Evolutionary conservation across 2,797 vertebrate genomes (phyloP), one percentile per base, ranked within the genome.

Genomic region (Rachycentron canadum): DNA sequence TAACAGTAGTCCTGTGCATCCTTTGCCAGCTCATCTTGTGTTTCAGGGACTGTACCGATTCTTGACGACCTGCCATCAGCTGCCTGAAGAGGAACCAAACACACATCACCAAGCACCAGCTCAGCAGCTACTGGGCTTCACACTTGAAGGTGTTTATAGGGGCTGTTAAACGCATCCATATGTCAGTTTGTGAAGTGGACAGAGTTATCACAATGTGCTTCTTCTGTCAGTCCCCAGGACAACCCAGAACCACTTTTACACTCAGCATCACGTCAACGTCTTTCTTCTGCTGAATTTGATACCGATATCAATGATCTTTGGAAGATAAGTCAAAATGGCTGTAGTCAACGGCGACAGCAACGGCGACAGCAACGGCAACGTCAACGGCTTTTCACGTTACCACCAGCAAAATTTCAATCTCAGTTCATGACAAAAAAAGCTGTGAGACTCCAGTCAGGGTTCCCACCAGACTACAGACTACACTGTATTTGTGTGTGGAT

Each of bases 71-170:
- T 30, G 80, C 55, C 65, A 61, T 41, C 41, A n/a, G 50, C 70
- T 78, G 66, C 67, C 56, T 58, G 28, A 25, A 36, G 47, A 56
- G 76, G 14, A 65, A 73, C 23, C 53, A 45, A 34, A 38, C 64
- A 74, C 59, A 11, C n/a, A 36, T 56, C 57, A 49, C n/a, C 16
- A 19, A 28, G 38, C 50, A 25, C 66, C 43, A 41, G 43, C 68
- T 23, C 47, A 52, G 60, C 70, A 56, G 70, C 60, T 26, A 21
- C 61, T 45, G 23, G 17, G 40, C 55, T 69, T 73, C 79, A 69
- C 69, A 60, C 79, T 50, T 16, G 3, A 11, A 79, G 41, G 71
- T 73, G 83, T 79, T 79, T 55, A 56, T 23, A 41, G 55, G 49
- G 68, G 71, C 58, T 45, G 45, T 50, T 66, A 55, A 49, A 49